Percentiles rank a stretch among this genome's conserved stretches.
These are phyloP conservation scores for Aix galericulata DNA, from an alignment of 2,113 vertebrate genomes.

Conservation along the genomic window DNA sequence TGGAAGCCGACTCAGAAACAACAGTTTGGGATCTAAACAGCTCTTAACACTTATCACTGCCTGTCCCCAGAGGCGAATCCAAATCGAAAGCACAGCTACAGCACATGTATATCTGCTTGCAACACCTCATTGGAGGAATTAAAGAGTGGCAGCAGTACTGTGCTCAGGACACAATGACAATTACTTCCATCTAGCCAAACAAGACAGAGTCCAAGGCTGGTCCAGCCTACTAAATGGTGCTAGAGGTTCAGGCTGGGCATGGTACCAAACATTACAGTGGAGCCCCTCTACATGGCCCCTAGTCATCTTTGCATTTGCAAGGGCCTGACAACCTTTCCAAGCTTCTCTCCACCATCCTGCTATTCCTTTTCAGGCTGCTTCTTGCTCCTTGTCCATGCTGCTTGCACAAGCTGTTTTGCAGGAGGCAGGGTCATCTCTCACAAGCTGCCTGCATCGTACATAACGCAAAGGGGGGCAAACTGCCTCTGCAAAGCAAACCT, in stretches of 20 bases:
- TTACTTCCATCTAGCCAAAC: constrained; percentile 17
- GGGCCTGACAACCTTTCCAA: constrained; percentile 17
- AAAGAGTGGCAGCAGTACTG: constrained; percentile 16
- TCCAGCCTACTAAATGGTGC: constrained; percentile 24
- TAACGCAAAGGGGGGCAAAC: not conserved
- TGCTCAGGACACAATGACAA: constrained; percentile 11
- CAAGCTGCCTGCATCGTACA: not conserved
- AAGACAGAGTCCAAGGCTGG: not conserved
- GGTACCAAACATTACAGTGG: constrained; percentile 28
- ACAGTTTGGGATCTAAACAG: not conserved
- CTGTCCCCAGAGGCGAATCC: not conserved
- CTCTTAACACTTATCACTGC: constrained; percentile 7
- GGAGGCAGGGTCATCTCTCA: not conserved
- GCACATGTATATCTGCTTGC: constrained; percentile 31
- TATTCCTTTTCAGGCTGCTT: constrained; percentile 17
- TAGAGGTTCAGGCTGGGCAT: constrained; percentile 36
- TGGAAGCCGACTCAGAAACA: not conserved
- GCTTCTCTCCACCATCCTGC: not conserved
- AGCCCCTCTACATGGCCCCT: constrained; percentile 9
- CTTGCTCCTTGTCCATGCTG: not conserved
- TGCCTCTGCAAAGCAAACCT: not conserved
- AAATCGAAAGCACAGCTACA: constrained; percentile 1
- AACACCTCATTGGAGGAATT: constrained; percentile 41
- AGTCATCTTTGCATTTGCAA: not conserved
- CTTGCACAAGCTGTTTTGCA: not conserved